These are phyloP conservation scores for Amphiura filiformis DNA, from an alignment of 35 echinoderm and acorn worm genomes.

Conservation along the genomic window DNA sequence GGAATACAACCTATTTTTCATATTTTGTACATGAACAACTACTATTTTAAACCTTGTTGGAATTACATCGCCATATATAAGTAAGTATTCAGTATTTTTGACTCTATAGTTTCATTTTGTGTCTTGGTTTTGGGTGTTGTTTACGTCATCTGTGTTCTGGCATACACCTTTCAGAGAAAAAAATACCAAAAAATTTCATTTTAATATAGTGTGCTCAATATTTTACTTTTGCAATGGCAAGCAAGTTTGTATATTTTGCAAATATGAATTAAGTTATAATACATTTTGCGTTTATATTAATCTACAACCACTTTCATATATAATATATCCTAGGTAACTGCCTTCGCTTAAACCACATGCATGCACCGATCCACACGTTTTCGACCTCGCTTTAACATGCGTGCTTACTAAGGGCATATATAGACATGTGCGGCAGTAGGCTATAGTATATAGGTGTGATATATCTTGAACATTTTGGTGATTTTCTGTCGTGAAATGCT, in stretches of 20 bases:
- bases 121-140: background rate
- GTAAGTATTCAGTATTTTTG: background rate
- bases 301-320: too few relatives aligned
- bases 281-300: too few relatives aligned
- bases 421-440: too few relatives aligned
- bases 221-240: background rate
- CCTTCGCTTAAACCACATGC: too few relatives aligned
- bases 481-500: too few relatives aligned
- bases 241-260: background rate
- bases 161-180: background rate
- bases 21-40: background rate
- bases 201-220: background rate
- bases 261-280: background rate
- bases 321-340: too few relatives aligned
- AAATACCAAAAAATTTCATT: background rate
- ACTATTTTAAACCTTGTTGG: background rate
- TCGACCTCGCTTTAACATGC: too few relatives aligned
- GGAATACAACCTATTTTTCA: background rate
- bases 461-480: too few relatives aligned
- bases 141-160: background rate
- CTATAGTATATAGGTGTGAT: too few relatives aligned
- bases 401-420: too few relatives aligned
- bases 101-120: background rate
- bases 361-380: too few relatives aligned
- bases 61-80: background rate